Base-by-base conservation (phyloP, 2,888 invertebrate genomes). In the Clepsis dumicolana region DNA sequence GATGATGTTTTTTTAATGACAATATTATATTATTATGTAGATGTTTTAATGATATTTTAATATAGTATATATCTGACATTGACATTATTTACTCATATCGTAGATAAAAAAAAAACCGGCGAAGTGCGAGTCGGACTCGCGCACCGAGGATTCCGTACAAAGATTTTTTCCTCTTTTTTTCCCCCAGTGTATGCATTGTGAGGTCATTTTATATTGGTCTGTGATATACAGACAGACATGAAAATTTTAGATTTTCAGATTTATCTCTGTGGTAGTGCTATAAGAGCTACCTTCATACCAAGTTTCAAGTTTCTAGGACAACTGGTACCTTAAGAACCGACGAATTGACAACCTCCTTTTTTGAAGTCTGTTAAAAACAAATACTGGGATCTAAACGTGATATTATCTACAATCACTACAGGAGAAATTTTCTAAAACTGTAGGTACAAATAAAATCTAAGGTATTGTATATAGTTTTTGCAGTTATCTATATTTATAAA, bases 331-430 rank as follows among this genome's bases (percentile, higher is more conserved):
- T n/a, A n/a, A n/a, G n/a, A n/a, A n/a, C n/a, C n/a, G n/a, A n/a
- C n/a, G n/a, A n/a, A n/a, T n/a, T n/a, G n/a, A n/a, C n/a, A n/a
- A n/a, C n/a, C n/a, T n/a, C n/a, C n/a, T n/a, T n/a, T n/a, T n/a
- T n/a, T n/a, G n/a, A n/a, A n/a, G 48, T 18, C 16, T 48, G 16
- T 64, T 56, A 44, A 10, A 57, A 59, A 53, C 35, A n/a, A 41
- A 21, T 48, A 38, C 59, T 65, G 59, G 50, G 65, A 56, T 64
- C 16, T 1, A 1, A n/a, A 38, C n/a, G 38, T 38, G 38, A 38
- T 38, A 38, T 38, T n/a, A n/a, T 38, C 38, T 38, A 38, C n/a
- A 38, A 38, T 38, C 38, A 38, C 38, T 38, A 38, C 4, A 38
- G 38, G 14, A 38, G 38, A 38, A n/a, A 14, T 12, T 35, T 14